Conservation (phyloP, 2,113 vertebrate species). For the Panurus biarmicus region DNA sequence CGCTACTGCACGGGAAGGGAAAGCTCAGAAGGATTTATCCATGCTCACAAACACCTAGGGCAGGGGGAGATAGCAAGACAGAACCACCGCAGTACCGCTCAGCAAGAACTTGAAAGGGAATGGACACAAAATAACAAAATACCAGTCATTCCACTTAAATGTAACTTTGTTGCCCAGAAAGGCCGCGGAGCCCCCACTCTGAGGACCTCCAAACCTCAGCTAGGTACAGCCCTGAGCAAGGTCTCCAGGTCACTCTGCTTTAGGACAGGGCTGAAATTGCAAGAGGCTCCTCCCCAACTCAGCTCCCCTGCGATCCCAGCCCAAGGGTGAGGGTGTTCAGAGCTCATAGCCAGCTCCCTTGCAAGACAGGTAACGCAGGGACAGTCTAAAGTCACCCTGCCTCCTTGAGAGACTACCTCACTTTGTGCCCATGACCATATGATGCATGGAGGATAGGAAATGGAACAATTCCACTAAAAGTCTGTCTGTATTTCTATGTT, state of each 20-base stretch:
- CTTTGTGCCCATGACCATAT: background rate
- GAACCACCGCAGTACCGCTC: rapidly evolving
- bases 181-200: rapidly evolving
- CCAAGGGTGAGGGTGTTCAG: rapidly evolving
- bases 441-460: rapidly evolving
- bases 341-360: background rate
- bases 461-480: background rate
- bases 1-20: rapidly evolving
- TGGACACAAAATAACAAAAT: background rate
- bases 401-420: background rate
- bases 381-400: background rate
- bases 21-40: background rate
- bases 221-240: background rate
- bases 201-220: background rate
- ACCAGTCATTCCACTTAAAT: background rate
- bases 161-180: background rate
- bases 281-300: background rate
- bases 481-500: background rate
- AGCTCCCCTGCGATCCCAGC: background rate
- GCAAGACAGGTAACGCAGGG: background rate
- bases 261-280: background rate
- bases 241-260: background rate
- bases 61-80: rapidly evolving
- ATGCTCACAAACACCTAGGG: background rate
- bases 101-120: background rate